Evolutionary conservation across 2,113 vertebrate genomes (phyloP).

Genomic region (Psammodynastes pulverulentus): DNA sequence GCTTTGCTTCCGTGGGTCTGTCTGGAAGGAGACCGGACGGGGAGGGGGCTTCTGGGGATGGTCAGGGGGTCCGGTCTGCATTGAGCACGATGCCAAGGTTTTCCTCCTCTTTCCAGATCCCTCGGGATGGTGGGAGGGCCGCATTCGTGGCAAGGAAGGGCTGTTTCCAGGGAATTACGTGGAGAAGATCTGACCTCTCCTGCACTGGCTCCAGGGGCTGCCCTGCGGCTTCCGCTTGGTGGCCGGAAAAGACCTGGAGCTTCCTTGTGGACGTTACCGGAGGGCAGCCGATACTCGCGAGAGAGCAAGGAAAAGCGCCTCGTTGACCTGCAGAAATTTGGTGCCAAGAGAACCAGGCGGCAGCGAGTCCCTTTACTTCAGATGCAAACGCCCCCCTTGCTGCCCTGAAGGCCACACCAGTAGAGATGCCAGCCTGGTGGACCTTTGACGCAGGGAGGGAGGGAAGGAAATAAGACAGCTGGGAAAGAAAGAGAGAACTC

Average conservation of each 20-base stretch:
- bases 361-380: not conserved
- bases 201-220: not conserved
- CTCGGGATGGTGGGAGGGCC: constrained; percentile 80
- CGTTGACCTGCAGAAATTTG: not conserved
- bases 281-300: not conserved
- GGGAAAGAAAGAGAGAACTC: not conserved
- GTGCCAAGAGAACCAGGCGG: not conserved
- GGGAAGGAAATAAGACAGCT: not conserved
- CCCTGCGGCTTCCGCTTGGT: not conserved
- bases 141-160: constrained; percentile 76
- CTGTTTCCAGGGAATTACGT: constrained; percentile 83
- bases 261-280: no score
- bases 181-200: constrained; percentile 71
- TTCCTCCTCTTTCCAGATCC: constrained; percentile 55
- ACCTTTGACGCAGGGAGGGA: not conserved
- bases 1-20: not conserved
- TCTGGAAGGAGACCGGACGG: not conserved
- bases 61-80: no score
- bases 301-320: not conserved
- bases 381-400: not conserved
- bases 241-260: not conserved
- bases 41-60: not conserved
- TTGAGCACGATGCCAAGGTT: no score
- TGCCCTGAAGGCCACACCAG: not conserved
- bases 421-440: not conserved